phyloP scores from a whole-genome alignment of 2,888 invertebrate species.

The Meganola albula region DNA sequence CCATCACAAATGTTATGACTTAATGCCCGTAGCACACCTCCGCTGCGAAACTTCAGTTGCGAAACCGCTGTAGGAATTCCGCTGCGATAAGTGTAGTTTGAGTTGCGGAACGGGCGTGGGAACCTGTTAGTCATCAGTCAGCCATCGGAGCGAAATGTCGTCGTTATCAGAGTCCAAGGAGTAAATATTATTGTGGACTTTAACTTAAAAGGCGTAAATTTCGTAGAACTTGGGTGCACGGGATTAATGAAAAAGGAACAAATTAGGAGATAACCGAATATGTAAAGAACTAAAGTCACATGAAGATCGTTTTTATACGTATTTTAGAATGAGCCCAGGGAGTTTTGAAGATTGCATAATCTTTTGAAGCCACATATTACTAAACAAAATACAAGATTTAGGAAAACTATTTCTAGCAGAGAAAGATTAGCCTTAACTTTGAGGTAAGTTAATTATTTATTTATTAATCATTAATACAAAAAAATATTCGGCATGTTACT shows the following conservation, averaged over 20 bases:
- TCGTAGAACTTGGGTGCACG: slow-evolving; percentile 12
- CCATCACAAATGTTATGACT: too few species aligned
- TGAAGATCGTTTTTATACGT: slow-evolving; percentile 23
- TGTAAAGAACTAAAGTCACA: slow-evolving; percentile 18
- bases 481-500: slow-evolving; percentile 7
- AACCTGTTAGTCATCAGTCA: not conserved
- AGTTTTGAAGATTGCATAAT: slow-evolving; percentile 18
- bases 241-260: slow-evolving; percentile 14
- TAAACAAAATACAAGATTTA: slow-evolving; percentile 18
- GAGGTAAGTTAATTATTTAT: slow-evolving; percentile 12
- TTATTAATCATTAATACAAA: slow-evolving; percentile 15
- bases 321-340: slow-evolving; percentile 18
- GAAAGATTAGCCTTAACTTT: slow-evolving; percentile 21
- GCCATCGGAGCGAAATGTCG: not conserved
- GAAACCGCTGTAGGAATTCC: not conserved
- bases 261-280: slow-evolving; percentile 17
- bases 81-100: slow-evolving; percentile 1
- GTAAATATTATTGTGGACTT: not conserved
- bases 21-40: not conserved
- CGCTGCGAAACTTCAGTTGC: not conserved
- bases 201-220: not conserved
- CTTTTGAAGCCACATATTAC: slow-evolving; percentile 15
- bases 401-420: slow-evolving; percentile 23
- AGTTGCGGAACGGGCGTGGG: not conserved
- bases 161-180: not conserved